Evolutionary conservation across 2,888 invertebrate species (phyloP).

Genomic region (Tigriopus californicus): DNA sequence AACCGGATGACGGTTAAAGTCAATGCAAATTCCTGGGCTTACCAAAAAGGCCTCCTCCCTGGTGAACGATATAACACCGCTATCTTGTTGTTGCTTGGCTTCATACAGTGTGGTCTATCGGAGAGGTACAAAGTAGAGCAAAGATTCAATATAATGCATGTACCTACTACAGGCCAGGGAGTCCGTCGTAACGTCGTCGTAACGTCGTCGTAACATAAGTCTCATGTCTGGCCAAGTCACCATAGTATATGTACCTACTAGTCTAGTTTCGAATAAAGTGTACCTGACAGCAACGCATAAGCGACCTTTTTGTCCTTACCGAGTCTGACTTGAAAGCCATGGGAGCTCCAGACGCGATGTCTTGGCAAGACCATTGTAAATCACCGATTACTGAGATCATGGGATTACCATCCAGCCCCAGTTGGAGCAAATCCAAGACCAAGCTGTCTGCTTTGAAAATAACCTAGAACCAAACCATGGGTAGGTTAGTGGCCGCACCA

Average conservation of each 20-base stretch:
- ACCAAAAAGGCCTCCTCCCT: conserved; percentile 80
- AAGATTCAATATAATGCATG: background rate
- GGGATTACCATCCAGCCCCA: conserved; percentile 61
- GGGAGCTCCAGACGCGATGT: conserved; percentile 64
- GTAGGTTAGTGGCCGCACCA: conserved; percentile 11
- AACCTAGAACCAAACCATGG: conserved; percentile 40
- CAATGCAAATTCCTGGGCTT: conserved; percentile 27
- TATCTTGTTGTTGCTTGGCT: background rate
- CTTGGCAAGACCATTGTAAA: conserved; percentile 66
- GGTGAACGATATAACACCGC: conserved; percentile 44
- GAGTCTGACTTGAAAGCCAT: conserved; percentile 29
- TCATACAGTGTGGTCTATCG: background rate
- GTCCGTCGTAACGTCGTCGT: too few relatives aligned
- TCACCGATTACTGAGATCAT: conserved; percentile 64
- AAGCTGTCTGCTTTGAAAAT: conserved; percentile 77
- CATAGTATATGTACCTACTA: too few relatives aligned
- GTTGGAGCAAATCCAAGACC: conserved; percentile 64
- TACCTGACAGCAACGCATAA: too few relatives aligned
- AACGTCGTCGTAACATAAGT: too few relatives aligned
- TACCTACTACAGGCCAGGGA: background rate
- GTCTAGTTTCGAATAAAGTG: too few relatives aligned
- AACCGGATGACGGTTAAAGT: too few relatives aligned
- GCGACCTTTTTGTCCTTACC: background rate
- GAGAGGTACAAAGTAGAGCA: background rate
- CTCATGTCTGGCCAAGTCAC: too few relatives aligned